phyloP scores from a whole-genome alignment of 2,888 invertebrate genomes.

The Portevinia maculata region DNA sequence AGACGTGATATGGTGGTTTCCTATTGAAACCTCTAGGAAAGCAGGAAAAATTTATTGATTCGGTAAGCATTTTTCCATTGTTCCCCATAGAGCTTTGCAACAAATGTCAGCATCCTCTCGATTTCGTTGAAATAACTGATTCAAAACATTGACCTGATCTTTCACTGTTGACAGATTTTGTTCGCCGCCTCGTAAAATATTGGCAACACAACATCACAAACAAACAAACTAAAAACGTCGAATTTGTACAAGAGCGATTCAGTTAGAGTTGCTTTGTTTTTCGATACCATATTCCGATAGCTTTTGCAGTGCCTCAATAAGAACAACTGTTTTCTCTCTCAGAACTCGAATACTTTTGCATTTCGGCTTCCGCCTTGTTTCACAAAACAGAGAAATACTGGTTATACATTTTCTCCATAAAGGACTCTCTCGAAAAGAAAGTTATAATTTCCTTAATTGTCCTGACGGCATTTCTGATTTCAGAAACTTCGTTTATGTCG shows the following conservation, averaged over 20 bases:
- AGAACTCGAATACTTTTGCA: neutral
- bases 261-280: neutral
- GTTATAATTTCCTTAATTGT: too few relatives aligned
- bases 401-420: neutral
- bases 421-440: neutral
- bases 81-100: neutral
- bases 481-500: too few relatives aligned
- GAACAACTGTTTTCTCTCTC: neutral
- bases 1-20: too few relatives aligned
- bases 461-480: too few relatives aligned
- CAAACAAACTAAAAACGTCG: neutral
- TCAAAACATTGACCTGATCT: neutral
- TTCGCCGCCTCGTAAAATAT: neutral
- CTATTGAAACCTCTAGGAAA: too few relatives aligned
- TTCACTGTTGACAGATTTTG: neutral
- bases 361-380: neutral
- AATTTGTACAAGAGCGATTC: neutral
- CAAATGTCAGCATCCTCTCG: neutral
- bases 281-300: too few relatives aligned
- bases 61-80: neutral
- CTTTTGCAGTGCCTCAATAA: neutral
- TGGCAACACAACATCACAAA: neutral
- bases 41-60: too few relatives aligned
- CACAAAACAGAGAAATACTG: too few relatives aligned
- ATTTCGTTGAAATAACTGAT: neutral